phyloP scores from a whole-genome alignment of 2,113 vertebrate species.

The Elephas maximus region DNA sequence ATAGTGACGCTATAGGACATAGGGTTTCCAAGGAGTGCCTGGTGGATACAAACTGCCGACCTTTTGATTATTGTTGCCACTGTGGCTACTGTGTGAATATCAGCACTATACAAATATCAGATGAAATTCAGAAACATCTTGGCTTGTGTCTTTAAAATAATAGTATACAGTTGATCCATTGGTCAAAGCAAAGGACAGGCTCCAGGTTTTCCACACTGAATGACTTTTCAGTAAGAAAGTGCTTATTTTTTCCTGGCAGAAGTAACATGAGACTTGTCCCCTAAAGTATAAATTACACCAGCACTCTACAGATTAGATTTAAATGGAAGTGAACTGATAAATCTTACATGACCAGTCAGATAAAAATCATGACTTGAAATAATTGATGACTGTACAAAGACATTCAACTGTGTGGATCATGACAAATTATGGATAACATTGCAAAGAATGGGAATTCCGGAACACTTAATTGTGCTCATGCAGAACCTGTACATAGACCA shows the following conservation, averaged over 20 bases:
- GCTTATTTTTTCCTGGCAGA: not conserved
- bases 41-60: no score
- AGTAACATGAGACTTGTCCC: not conserved
- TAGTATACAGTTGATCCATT: not conserved
- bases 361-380: slow-evolving; percentile 27
- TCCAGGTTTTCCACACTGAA: not conserved
- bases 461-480: no score
- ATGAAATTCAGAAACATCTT: not conserved
- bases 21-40: no score
- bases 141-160: slow-evolving; percentile 33
- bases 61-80: not conserved
- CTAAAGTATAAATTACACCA: not conserved
- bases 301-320: not conserved
- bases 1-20: no score
- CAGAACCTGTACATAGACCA: no score
- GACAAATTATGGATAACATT: no score
- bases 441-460: no score
- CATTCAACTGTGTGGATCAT: no score
- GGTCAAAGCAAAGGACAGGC: not conserved
- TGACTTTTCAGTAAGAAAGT: slow-evolving; percentile 10
- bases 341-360: not conserved
- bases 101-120: not conserved
- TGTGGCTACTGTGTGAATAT: not conserved
- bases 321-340: slow-evolving; percentile 22
- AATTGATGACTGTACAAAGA: slow-evolving; percentile 2